Evolutionary conservation across 2,888 invertebrate species (phyloP), one percentile per base, ranked within the genome.

Genomic region (Phanerotoma sp.): DNA sequence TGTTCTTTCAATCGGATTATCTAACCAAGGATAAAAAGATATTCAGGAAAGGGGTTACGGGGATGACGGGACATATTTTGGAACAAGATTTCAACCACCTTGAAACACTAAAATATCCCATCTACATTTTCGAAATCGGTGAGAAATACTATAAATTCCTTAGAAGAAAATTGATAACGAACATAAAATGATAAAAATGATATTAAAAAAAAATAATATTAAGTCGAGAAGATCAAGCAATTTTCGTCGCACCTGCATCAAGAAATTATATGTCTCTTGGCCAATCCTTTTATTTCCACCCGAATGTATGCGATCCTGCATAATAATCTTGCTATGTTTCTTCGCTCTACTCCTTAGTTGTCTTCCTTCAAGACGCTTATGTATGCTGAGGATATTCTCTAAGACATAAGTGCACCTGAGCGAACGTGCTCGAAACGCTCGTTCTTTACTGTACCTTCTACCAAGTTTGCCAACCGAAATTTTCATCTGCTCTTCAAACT

Each of bases 221-320:
- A 21, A 42, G 7, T 30, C 10, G 33, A 32, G 32, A 40, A 40
- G 33, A 47, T 57, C 58, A 62, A 67, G 62, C 60, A 64, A 62
- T 67, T 65, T 58, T 48, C n/a, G 56, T 63, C 60, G 59, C 62
- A 67, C 63, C 67, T 67, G 64, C 65, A 62, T 47, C 56, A n/a
- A 54, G 58, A 59, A 61, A 56, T 64, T 63, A 61, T 62, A 46
- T 60, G 35, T 33, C 49, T n/a, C n/a, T 38, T 41, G 47, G 28
- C 40, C 41, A 42, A 35, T 37, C 51, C 54, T 16, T 18, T 49
- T 49, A 42, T 22, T 47, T 47, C 47, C 37, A n/a, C 22, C 11
- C 41, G 21, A 22, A 49, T 45, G 49, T 56, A 54, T 38, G 58
- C 64, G 58, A 63, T 62, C 58, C 60, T 56, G 58, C 62, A 65